Base-by-base conservation (phyloP, 2,797 vertebrate genomes). In the Girardinus metallicus region DNA sequence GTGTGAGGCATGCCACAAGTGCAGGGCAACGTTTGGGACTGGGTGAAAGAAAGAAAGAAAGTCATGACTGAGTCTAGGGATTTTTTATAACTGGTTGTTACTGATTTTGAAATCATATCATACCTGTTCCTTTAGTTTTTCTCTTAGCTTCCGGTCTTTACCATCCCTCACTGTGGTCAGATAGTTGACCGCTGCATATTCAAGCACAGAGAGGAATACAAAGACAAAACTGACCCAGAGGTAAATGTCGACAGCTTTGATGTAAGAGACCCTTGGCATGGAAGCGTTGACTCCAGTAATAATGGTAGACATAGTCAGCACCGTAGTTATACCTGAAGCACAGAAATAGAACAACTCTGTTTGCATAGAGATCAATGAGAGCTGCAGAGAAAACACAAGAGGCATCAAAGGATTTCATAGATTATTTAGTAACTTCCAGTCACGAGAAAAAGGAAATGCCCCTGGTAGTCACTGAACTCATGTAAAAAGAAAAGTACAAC, bases 131-230 rank as follows among this genome's bases (percentile, higher is more conserved):
- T 86, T 92, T 70, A 87, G 94, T 82, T 94, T 96, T 66, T 97
- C 95, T 73, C 91, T 74, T 41, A 96, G 91, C 77, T 97, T 97
- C 71, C 95, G 95, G 55, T 97, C 96, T 79, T 96, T 97, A 1
- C 97, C 90, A n/a, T 97, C 97, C 76, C 96, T 95, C 79, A 97
- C 95, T 0, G 97, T 97, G 0, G 97, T 97, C 91, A 98, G 92
- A 86, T 97, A 98, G 90, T 98, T 96, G 62, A 96, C 95, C 0
- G 95, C 96, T 2, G 95, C 96, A 1, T 96, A 96, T 74, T 96
- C 95, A 4, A 96, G 91, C 75, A 96, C 96, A 0, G 95, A 96
- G 15, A 96, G 92, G 85, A 96, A 96, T 26, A 96, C 96, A 0
- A 96, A 96, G 73, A 96, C 95, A 18, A 96, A 96, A 76, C 96